A percentile compares a stretch with the other conserved stretches of the same genome.
phyloP scores from a whole-genome alignment of 2,888 invertebrate species.

The Bugula neritina region DNA sequence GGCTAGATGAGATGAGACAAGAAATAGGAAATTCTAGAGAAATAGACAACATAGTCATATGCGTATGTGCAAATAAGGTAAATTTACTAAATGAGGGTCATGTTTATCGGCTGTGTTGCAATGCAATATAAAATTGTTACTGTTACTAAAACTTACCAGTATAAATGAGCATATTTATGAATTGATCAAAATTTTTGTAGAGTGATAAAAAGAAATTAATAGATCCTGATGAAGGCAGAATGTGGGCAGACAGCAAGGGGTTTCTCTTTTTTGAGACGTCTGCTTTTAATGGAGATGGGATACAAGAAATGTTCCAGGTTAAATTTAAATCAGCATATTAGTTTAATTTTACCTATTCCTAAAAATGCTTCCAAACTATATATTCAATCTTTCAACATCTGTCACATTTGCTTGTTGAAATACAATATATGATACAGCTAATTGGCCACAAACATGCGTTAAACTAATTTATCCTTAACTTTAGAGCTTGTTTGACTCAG shows the following conservation, averaged over 20 bases:
- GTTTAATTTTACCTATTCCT: too few species aligned
- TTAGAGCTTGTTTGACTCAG: slow-evolving; percentile 49
- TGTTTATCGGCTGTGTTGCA: too few species aligned
- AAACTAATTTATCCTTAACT: slow-evolving; percentile 27
- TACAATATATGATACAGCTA: too few species aligned
- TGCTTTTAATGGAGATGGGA: slow-evolving; percentile 50
- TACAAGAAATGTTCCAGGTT: slow-evolving; percentile 52
- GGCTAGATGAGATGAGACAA: slow-evolving; percentile 52
- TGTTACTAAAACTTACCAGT: too few species aligned
- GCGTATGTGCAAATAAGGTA: slow-evolving; percentile 54
- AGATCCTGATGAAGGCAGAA: slow-evolving; percentile 47
- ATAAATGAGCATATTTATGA: too few species aligned
- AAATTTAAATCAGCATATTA: too few species aligned
- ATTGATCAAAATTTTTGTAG: slow-evolving; percentile 38
- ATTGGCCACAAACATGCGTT: too few species aligned
- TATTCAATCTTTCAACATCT: too few species aligned
- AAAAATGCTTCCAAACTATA: too few species aligned
- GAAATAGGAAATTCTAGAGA: slow-evolving; percentile 47
- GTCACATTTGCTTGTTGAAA: too few species aligned
- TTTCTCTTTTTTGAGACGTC: slow-evolving; percentile 54
- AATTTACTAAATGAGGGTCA: too few species aligned
- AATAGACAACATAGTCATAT: slow-evolving; percentile 47
- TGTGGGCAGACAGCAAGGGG: slow-evolving; percentile 51
- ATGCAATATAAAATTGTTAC: too few species aligned
- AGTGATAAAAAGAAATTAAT: slow-evolving; percentile 45